Evolutionary conservation across 2,888 invertebrate species (phyloP), one percentile per base, ranked within the genome.

Genomic region (Mesodorylaimus sp.): DNA sequence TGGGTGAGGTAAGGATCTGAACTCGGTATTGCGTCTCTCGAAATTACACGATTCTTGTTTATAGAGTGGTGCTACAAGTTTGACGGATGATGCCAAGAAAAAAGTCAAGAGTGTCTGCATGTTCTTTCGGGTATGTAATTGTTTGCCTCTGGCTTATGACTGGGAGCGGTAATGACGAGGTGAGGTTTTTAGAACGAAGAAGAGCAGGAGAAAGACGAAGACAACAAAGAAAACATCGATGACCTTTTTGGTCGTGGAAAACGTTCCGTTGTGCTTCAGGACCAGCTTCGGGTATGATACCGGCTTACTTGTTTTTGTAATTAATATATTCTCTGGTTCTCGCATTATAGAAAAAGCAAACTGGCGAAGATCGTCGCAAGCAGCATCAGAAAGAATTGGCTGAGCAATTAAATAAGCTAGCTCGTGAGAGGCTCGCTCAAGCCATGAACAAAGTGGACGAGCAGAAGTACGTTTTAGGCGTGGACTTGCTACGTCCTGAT

Each of bases 361-460:
- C 89, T 13, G 82, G 89, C 0, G 97, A 99, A 67, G 95, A 97
- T 62, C 95, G 95, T 68, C 78, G 97, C 16, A 87, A 88, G 59
- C 81, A 85, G 62, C 91, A 95, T 73, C 97, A 99, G 68, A 83
- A 84, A 60, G 93, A 95, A 69, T 70, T 99, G 53, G 88, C 88
- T 0, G 77, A 80, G 51, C 78, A 80, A 53, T 71, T 97, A 38
- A 95, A 99, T 62, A 85, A 87, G 63, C 82, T 83, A 54, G 97
- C 97, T 0, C 81, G 82, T 59, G 86, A 86, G 61, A 77, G 97
- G 39, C 70, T 97, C 54, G 85, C 89, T 1, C 83, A 86, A 61
- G 83, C 86, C 66, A 68, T 67, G 50, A 67, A 66, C 16, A 64
- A 62, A 21, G 65, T 63, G 13, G 37, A 47, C 3, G 51, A 45